These are phyloP conservation scores for Plutella xylostella DNA, from an alignment of 2,888 invertebrate genomes.

Conservation along the genomic window DNA sequence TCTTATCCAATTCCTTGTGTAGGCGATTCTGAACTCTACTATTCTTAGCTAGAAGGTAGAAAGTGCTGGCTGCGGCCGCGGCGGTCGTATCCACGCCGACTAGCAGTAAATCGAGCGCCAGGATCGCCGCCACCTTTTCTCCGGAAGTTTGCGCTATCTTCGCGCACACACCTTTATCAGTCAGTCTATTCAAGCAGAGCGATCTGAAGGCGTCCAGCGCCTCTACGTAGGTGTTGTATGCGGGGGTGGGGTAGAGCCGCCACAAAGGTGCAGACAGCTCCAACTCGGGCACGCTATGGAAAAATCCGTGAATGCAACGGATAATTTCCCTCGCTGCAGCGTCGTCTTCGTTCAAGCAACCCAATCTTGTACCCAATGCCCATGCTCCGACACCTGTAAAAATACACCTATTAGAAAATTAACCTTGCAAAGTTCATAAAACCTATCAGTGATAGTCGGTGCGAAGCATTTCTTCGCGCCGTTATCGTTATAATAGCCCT, in stretches of 20 bases:
- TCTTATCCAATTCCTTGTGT: conserved; percentile 70
- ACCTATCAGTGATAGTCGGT: not conserved
- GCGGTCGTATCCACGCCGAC: conserved; percentile 89
- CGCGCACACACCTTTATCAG: conserved; percentile 56
- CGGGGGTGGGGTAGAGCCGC: conserved; percentile 77
- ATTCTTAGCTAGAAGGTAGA: conserved; percentile 81
- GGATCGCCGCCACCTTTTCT: conserved; percentile 71
- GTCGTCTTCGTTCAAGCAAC: conserved; percentile 77
- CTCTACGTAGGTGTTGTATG: conserved; percentile 77
- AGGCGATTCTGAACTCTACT: conserved; percentile 74
- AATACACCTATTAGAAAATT: conserved; percentile 7
- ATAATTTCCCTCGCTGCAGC: conserved; percentile 82
- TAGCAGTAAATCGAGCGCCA: conserved; percentile 80
- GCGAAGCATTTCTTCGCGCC: not conserved
- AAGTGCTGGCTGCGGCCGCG: conserved; percentile 78
- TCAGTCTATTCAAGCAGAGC: conserved; percentile 57
- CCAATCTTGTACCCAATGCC: conserved; percentile 83
- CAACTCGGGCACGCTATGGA: conserved; percentile 80
- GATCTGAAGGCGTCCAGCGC: conserved; percentile 79
- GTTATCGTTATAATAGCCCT: not conserved
- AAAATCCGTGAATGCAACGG: conserved; percentile 79
- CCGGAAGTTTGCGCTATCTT: conserved; percentile 45
- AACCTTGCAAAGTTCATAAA: not conserved
- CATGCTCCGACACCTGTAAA: conserved; percentile 82
- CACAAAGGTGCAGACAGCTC: conserved; percentile 81